Base-by-base conservation (phyloP, 2,113 vertebrate species). In the Bubo scandiacus region DNA sequence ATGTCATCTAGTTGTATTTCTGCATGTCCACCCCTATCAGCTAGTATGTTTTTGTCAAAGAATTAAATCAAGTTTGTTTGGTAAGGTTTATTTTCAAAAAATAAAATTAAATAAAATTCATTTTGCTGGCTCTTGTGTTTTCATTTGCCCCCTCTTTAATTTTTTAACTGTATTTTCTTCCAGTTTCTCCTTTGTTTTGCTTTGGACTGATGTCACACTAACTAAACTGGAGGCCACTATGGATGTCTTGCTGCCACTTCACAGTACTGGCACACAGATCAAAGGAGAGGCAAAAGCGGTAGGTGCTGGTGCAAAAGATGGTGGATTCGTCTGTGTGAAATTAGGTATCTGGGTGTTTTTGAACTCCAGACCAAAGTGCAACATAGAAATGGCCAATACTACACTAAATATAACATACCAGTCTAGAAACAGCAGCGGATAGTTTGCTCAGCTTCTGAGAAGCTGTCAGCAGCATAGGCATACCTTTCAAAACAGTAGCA, bases 331-430 rank as follows among this genome's bases (percentile, higher is more conserved):
- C 29, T 11, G 1, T 45, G 55, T 87, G 40, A 65, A 36, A 52
- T 32, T 12, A 72, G 63, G 19, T 61, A 59, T 57, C 9, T 57
- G 15, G 11, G 10, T 83, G 32, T 4, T 70, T 86, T 80, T 14
- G 2, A 34, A 38, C n/a, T 61, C 27, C 29, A 27, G 11, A 61
- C 11, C 7, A 7, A 70, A 57, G 10, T 47, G 20, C 57, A 81
- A 7, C 0, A 2, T 5, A 40, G 40, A 84, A 84, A 51, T 38
- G 34, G 12, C 29, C 4, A 5, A 0, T 52, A 34, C 32, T 29
- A 32, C 20, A 29, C 19, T 54, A 66, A 81, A 57, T 30, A 45
- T 16, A 65, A 43, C 6, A 16, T 23, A 30, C 42, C 22, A 11
- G n/a, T 51, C 23, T 27, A 62, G 75, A 9, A 16, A 32, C 6